Conservation (phyloP, 2,113 vertebrate genomes). For the Protobothrops flavoviridis region DNA sequence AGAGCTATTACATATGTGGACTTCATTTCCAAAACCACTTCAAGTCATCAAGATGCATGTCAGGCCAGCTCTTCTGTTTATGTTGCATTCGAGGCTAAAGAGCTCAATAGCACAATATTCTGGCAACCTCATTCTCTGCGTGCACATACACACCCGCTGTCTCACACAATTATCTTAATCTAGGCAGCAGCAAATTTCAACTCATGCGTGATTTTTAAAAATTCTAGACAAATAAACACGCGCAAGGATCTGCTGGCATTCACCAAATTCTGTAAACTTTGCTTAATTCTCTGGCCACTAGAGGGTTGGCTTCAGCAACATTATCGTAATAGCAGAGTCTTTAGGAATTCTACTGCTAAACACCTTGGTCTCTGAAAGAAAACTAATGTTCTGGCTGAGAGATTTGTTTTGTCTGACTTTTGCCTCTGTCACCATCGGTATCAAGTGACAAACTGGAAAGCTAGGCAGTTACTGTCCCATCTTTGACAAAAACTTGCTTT, state of each 20-base stretch:
- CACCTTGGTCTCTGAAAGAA: neutral
- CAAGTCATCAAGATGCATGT: slow-evolving; percentile 60
- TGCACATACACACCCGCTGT: neutral
- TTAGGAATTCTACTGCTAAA: neutral
- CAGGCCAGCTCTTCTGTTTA: slow-evolving; percentile 58
- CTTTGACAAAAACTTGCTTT: neutral
- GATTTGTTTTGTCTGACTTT: neutral
- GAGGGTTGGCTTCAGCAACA: slow-evolving; percentile 50
- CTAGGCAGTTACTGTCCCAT: too few species aligned
- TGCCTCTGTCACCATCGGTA: neutral
- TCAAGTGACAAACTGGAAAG: neutral
- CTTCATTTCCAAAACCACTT: slow-evolving; percentile 69
- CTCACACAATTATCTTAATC: slow-evolving; percentile 62
- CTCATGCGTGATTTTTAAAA: slow-evolving; percentile 23
- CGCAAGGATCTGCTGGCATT: slow-evolving; percentile 22
- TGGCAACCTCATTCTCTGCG: neutral
- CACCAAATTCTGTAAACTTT: slow-evolving; percentile 19
- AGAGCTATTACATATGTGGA: slow-evolving; percentile 74
- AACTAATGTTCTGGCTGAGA: neutral
- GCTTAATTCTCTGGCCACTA: slow-evolving; percentile 47
- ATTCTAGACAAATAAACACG: slow-evolving; percentile 20
- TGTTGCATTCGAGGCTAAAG: slow-evolving; percentile 59
- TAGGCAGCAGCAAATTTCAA: slow-evolving; percentile 67
- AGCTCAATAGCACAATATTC: slow-evolving; percentile 53
- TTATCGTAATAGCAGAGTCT: neutral